phyloP scores from a whole-genome alignment of 2,888 invertebrate genomes.

The Synanthedon vespiformis region DNA sequence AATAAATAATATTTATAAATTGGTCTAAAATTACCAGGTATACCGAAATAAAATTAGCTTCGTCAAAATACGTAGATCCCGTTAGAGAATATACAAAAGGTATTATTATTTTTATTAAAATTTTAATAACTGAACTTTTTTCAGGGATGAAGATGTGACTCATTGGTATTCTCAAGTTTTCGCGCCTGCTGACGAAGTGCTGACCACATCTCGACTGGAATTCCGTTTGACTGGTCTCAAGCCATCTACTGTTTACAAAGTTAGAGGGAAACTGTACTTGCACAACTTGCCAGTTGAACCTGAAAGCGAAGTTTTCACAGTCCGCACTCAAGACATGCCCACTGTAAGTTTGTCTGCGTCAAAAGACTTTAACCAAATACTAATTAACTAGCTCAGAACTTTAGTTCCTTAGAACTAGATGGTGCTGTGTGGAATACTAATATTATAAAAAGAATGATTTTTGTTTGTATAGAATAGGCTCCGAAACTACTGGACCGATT shows the following conservation, averaged over 20 bases:
- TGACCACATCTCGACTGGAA: conserved; percentile 87
- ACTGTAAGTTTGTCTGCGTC: conserved; percentile 23
- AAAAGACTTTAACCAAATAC: background rate
- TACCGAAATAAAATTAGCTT: no score
- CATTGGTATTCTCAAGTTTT: conserved; percentile 88
- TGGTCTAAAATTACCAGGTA: no score
- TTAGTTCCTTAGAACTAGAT: no score
- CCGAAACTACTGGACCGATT: no score
- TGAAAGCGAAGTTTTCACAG: conserved; percentile 80
- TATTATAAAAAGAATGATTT: no score
- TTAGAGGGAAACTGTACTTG: conserved; percentile 83
- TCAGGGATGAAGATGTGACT: conserved; percentile 75
- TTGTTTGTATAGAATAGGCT: no score
- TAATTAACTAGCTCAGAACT: background rate
- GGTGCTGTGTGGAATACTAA: no score
- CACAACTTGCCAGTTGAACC: conserved; percentile 83
- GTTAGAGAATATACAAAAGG: no score
- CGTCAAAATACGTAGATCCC: no score
- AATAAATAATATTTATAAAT: no score
- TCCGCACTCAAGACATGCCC: conserved; percentile 74
- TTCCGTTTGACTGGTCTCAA: conserved; percentile 83
- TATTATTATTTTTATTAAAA: background rate
- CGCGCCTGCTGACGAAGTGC: conserved; percentile 86
- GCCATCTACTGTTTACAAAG: conserved; percentile 84
- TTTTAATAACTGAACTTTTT: conserved; percentile 7